Conservation (phyloP, 2,797 vertebrate genomes). For the Uromys caudimaculatus region DNA sequence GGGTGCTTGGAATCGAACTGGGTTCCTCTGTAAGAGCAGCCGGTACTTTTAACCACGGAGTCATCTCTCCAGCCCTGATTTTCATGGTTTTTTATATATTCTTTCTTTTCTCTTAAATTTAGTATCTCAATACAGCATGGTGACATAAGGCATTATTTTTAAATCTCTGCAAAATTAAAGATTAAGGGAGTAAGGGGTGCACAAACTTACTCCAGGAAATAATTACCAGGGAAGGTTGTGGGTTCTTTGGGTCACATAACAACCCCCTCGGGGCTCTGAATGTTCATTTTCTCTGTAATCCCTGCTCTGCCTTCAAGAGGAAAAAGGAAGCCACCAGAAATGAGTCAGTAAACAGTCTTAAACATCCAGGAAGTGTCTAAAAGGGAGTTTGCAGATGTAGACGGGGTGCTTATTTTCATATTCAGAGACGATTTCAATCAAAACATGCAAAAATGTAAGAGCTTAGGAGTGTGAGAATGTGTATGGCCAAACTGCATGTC, state of each 20-base stretch:
- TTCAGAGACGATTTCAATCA: neutral
- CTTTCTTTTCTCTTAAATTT: neutral
- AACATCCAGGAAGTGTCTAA: neutral
- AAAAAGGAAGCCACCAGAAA: slow-evolving; percentile 7
- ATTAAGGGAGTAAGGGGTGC: neutral
- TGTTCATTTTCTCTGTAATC: slow-evolving; percentile 30
- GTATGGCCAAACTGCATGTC: neutral
- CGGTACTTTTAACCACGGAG: neutral
- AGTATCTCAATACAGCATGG: slow-evolving; percentile 32
- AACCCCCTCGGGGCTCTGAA: neutral
- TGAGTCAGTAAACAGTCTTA: neutral
- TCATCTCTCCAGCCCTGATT: neutral
- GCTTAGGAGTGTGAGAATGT: neutral
- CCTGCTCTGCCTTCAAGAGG: slow-evolving; percentile 23
- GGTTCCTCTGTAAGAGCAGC: neutral
- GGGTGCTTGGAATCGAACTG: neutral
- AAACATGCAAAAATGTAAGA: neutral
- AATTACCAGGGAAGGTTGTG: neutral
- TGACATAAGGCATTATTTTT: neutral
- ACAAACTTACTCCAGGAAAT: slow-evolving; percentile 14
- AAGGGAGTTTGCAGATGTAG: neutral
- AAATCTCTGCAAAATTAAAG: slow-evolving; percentile 47
- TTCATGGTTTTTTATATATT: neutral
- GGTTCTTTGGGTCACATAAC: neutral
- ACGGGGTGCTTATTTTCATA: neutral